These are phyloP conservation scores for Aurelia sp. DNA, from an alignment of 30 jellyfish, hydroid and myxozoan genomes.

Conservation along the genomic window DNA sequence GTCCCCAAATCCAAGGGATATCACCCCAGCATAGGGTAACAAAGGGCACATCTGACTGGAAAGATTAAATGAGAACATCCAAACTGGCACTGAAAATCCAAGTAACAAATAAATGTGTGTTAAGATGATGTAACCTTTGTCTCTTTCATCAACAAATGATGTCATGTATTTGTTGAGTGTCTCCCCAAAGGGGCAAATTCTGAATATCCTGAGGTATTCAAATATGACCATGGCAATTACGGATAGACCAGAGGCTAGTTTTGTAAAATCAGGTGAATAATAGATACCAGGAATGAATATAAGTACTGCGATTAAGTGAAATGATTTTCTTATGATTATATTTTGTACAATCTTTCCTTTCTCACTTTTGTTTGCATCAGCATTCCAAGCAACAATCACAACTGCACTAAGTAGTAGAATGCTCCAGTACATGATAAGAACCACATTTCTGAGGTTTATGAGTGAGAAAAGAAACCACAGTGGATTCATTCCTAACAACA, in stretches of 20 bases:
- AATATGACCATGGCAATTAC: constrained; percentile 48
- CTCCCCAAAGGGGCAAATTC: constrained; percentile 55
- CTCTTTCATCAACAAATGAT: constrained; percentile 83
- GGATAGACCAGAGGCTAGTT: constrained; percentile 64
- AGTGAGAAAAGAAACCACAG: constrained; percentile 14
- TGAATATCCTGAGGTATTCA: constrained; percentile 69
- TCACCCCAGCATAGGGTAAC: constrained; percentile 81
- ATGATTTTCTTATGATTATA: constrained; percentile 70
- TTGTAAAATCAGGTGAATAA: constrained; percentile 40
- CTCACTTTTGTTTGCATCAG: constrained; percentile 12
- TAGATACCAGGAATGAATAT: constrained; percentile 70
- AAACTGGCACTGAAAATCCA: constrained; percentile 84
- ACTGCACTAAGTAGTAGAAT: constrained; percentile 39
- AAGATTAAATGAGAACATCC: constrained; percentile 59
- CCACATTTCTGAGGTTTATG: not conserved
- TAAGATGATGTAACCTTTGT: constrained; percentile 72
- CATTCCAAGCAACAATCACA: constrained; percentile 68
- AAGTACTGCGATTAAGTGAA: constrained; percentile 78
- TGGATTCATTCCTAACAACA: constrained; percentile 31
- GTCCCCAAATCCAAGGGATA: constrained; percentile 93
- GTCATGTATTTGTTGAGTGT: constrained; percentile 50
- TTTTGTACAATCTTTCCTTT: constrained; percentile 44
- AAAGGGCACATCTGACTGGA: not conserved
- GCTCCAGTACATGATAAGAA: constrained; percentile 55
- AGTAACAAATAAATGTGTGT: constrained; percentile 82